Conservation (phyloP, 2,888 invertebrate species). For the Diarsia rubi region DNA sequence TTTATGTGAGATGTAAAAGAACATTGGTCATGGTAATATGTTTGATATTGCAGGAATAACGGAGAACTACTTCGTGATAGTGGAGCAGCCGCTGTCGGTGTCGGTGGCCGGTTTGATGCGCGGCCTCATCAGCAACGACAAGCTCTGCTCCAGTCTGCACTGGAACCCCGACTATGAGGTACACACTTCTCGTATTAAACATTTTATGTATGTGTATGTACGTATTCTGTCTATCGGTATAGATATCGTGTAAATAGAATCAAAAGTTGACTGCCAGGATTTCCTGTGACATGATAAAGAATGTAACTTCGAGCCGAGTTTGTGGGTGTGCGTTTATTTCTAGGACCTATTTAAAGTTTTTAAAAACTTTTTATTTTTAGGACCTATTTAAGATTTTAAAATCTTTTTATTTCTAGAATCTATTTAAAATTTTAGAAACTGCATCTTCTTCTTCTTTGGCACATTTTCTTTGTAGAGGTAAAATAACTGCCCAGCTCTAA, state of each 20-base stretch:
- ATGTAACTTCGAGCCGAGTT: neutral
- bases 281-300: neutral
- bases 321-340: too few relatives aligned
- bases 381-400: too few relatives aligned
- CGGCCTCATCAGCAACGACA: slow-evolving; percentile 92
- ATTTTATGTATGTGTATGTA: too few relatives aligned
- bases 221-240: too few relatives aligned
- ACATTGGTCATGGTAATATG: neutral
- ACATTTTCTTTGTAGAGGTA: neutral
- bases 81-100: slow-evolving; percentile 96
- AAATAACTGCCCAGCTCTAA: neutral
- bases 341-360: too few relatives aligned
- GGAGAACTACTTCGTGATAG: slow-evolving; percentile 95
- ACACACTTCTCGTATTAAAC: slow-evolving; percentile 18
- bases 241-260: neutral
- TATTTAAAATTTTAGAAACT: too few relatives aligned
- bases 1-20: neutral
- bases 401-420: too few relatives aligned
- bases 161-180: slow-evolving; percentile 95
- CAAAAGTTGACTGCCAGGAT: neutral
- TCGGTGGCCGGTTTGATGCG: slow-evolving; percentile 92
- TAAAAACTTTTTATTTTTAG: too few relatives aligned
- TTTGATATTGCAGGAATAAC: slow-evolving; percentile 91
- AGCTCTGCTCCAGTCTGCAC: slow-evolving; percentile 92
- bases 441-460: too few relatives aligned